phyloP scores from a whole-genome alignment of 1,140 invertebrate genomes.

The Thrips palmi region DNA sequence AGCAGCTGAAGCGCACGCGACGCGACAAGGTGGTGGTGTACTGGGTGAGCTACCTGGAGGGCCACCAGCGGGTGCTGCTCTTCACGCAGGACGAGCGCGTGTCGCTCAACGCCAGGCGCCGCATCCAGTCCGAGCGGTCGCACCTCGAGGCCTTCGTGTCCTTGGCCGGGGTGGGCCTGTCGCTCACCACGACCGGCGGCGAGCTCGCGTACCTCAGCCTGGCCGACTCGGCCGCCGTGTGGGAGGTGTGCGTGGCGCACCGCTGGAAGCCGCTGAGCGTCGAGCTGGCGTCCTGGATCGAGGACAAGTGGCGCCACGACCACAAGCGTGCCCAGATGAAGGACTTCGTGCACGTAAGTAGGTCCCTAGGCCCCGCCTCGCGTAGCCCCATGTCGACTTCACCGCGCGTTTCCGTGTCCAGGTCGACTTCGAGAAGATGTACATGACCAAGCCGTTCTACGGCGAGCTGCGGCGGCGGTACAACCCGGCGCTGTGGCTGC shows the following conservation, averaged over 20 bases:
- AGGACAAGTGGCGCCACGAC: conserved; percentile 53
- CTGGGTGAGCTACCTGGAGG: conserved; percentile 64
- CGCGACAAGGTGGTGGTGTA: conserved; percentile 48
- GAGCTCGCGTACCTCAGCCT: conserved; percentile 49
- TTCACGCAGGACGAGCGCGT: conserved; percentile 63
- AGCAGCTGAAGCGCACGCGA: conserved; percentile 22
- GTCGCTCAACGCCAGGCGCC: conserved; percentile 42
- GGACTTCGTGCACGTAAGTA: conserved; percentile 39
- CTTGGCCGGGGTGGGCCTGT: conserved; percentile 47
- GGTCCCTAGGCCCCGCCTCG: not conserved
- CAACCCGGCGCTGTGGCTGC: conserved; percentile 55
- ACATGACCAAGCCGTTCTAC: conserved; percentile 73
- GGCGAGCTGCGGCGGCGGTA: conserved; percentile 54
- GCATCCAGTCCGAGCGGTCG: conserved; percentile 49
- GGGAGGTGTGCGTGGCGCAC: conserved; percentile 63
- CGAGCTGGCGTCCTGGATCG: conserved; percentile 60
- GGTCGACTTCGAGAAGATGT: conserved; percentile 69
- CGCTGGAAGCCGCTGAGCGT: conserved; percentile 58
- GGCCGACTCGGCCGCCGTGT: conserved; percentile 46
- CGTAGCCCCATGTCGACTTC: not conserved
- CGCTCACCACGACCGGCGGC: too few relatives aligned
- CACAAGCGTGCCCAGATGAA: conserved; percentile 52
- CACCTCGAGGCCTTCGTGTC: conserved; percentile 50
- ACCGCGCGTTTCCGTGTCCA: conserved; percentile 24
- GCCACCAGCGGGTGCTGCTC: conserved; percentile 53